These are phyloP conservation scores for Poeciliopsis prolifica DNA, from an alignment of 2,113 vertebrate species.

Conservation along the genomic window DNA sequence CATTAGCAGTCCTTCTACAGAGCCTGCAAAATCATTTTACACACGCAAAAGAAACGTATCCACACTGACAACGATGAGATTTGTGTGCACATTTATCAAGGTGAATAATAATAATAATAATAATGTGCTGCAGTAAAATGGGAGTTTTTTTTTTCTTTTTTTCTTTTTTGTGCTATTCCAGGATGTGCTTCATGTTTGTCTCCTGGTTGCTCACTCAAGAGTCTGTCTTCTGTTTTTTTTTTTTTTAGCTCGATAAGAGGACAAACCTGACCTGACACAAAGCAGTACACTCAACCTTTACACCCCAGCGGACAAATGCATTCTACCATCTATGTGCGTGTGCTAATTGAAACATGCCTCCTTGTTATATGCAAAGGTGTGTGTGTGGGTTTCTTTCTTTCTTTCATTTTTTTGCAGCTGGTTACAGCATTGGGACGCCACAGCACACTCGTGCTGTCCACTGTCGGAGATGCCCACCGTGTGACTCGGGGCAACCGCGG, in stretches of 20 bases:
- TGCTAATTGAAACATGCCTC: constrained; percentile 67
- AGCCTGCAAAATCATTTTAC: neutral
- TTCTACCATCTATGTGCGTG: constrained; percentile 37
- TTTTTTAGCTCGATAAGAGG: constrained; percentile 12
- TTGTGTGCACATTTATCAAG: neutral
- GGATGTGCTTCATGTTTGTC: constrained; percentile 16
- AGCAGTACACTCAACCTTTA: constrained; percentile 56
- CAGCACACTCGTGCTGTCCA: constrained; percentile 58
- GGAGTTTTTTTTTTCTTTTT: neutral
- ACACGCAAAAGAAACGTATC: neutral
- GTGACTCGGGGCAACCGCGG: constrained; percentile 62
- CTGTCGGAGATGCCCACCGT: constrained; percentile 68
- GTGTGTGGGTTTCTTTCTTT: no score
- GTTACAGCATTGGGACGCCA: constrained; percentile 64
- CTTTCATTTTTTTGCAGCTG: constrained; percentile 7
- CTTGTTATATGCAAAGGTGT: constrained; percentile 16
- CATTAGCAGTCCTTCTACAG: neutral
- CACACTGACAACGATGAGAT: neutral
- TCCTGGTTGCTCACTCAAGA: constrained; percentile 22
- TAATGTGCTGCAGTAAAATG: neutral
- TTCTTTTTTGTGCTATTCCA: constrained; percentile 2
- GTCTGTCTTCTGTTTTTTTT: constrained; percentile 3
- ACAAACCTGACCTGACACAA: constrained; percentile 34
- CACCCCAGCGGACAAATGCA: constrained; percentile 24
- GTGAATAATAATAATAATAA: neutral